Percentiles rank a stretch among this genome's conserved stretches.
Conservation (phyloP, 2,797 vertebrate species). For the Parauchenoglanis ngamensis region DNA sequence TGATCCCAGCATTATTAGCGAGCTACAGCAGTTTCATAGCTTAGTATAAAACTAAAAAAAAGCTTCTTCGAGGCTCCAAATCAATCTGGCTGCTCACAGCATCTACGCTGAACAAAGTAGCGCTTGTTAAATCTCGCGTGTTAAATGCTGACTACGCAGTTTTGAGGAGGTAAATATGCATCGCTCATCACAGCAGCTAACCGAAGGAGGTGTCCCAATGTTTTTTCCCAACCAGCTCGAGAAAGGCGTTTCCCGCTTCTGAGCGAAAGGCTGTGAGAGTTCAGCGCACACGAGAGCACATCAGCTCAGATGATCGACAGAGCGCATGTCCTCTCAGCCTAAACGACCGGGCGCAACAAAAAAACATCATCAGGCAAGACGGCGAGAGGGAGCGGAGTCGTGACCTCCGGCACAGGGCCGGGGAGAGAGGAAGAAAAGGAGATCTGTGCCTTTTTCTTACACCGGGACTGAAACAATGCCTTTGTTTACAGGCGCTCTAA, state of each 20-base stretch:
- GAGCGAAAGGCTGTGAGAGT: neutral
- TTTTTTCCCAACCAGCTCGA: too few relatives aligned
- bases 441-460: conserved; percentile 47
- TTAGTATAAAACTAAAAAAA: neutral
- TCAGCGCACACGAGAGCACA: neutral
- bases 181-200: neutral
- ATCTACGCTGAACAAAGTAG: neutral
- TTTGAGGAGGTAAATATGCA: neutral
- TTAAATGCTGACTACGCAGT: neutral
- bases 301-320: conserved; percentile 29
- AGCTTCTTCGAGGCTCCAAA: neutral
- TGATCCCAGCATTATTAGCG: neutral
- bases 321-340: conserved; percentile 32
- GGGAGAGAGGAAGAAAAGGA: conserved; percentile 8
- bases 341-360: conserved; percentile 32
- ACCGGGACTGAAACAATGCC: conserved; percentile 53
- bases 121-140: neutral
- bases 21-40: neutral
- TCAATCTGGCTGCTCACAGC: neutral
- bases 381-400: neutral
- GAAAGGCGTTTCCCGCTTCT: neutral
- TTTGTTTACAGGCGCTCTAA: conserved; percentile 57
- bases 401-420: neutral
- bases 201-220: neutral
- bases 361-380: neutral